These are phyloP conservation scores for Herpailurus yagouaroundi DNA, from an alignment of 2,113 vertebrate species.

Conservation along the genomic window DNA sequence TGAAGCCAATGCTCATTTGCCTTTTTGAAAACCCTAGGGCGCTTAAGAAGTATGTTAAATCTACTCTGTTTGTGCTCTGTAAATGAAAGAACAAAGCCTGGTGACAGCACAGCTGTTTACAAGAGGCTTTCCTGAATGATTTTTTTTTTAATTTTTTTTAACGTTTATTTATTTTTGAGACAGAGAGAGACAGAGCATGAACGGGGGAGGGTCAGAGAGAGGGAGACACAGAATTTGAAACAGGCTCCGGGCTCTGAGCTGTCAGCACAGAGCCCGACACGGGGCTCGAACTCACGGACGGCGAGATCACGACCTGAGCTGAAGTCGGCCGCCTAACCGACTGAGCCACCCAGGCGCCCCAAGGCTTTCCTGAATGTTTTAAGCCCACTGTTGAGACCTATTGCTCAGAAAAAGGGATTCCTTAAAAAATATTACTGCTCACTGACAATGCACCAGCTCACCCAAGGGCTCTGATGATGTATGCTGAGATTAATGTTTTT, in stretches of 20 bases:
- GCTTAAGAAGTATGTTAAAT: background rate
- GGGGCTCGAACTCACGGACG: too few relatives aligned
- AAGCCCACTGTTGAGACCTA: background rate
- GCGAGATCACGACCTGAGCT: too few relatives aligned
- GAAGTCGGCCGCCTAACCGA: too few relatives aligned
- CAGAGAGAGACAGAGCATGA: too few relatives aligned
- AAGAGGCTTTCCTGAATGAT: background rate
- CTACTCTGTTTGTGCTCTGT: background rate
- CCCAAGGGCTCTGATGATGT: background rate
- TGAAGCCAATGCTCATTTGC: background rate
- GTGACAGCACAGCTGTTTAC: background rate
- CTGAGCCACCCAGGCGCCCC: too few relatives aligned
- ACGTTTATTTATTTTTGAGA: too few relatives aligned
- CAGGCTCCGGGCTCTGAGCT: too few relatives aligned
- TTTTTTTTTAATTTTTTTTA: too few relatives aligned
- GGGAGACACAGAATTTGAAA: too few relatives aligned
- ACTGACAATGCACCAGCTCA: background rate
- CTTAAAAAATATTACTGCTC: background rate
- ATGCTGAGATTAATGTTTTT: background rate
- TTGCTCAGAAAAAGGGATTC: background rate
- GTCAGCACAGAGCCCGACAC: too few relatives aligned
- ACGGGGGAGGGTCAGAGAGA: too few relatives aligned
- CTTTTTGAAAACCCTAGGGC: background rate
- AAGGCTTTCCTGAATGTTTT: background rate
- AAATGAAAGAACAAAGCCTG: background rate